Percentiles rank a stretch among this genome's conserved stretches.
phyloP scores from a whole-genome alignment of 1,140 invertebrate species.

The Bombus sylvicola region DNA sequence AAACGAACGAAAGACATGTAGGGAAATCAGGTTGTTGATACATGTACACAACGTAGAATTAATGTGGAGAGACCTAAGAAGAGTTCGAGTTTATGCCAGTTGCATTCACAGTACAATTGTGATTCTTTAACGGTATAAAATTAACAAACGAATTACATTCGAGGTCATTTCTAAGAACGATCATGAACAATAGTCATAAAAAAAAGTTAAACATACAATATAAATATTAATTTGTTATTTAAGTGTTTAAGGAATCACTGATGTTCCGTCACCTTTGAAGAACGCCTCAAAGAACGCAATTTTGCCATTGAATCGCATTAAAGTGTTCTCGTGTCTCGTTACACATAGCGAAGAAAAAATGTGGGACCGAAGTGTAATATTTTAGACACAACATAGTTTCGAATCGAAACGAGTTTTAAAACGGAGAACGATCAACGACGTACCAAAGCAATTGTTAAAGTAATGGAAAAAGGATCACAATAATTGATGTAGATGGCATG shows the following conservation, averaged over 20 bases:
- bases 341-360: constrained; percentile 12
- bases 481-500: constrained; percentile 50
- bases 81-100: constrained; percentile 66
- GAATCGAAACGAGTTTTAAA: constrained; percentile 28
- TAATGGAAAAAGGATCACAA: background rate
- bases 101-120: constrained; percentile 37
- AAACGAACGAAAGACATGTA: constrained; percentile 38
- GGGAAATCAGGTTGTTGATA: constrained; percentile 58
- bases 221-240: background rate
- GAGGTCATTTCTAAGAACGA: background rate
- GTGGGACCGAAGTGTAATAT: constrained; percentile 46
- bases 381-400: constrained; percentile 36
- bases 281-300: background rate
- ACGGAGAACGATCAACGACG: background rate
- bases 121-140: constrained; percentile 13
- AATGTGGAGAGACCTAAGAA: constrained; percentile 66
- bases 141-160: background rate
- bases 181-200: background rate
- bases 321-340: background rate
- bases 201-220: background rate
- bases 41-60: constrained; percentile 64
- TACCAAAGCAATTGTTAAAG: background rate
- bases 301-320: background rate
- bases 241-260: background rate
- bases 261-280: background rate